Percentiles rank a stretch among this genome's conserved stretches.
Evolutionary conservation across 1,140 invertebrate species (phyloP).

Genomic region (Meloidogyne chitwoodi): DNA sequence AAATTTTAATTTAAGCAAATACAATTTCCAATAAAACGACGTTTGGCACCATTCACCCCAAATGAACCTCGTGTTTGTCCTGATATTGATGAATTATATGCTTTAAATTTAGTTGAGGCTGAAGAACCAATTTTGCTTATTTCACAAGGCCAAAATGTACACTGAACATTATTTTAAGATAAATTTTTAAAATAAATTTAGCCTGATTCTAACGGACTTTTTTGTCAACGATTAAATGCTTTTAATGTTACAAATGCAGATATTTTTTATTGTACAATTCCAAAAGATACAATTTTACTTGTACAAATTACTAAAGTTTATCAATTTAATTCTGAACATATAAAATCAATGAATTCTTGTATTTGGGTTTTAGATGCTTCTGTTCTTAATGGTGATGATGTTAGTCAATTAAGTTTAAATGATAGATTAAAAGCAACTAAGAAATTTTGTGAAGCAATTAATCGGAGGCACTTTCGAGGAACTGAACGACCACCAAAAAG

Average conservation of each 20-base stretch:
- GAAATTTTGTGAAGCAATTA: slow-evolving; percentile 27
- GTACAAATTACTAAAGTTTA: slow-evolving; percentile 21
- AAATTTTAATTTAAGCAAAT: slow-evolving; percentile 8
- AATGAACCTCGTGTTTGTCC: slow-evolving; percentile 2
- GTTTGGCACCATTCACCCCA: not conserved
- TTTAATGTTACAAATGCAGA: slow-evolving; percentile 1
- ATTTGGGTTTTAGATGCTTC: slow-evolving; percentile 33
- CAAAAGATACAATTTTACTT: slow-evolving; percentile 19
- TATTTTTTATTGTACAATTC: slow-evolving; percentile 2
- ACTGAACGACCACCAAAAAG: not conserved
- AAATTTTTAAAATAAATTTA: not conserved
- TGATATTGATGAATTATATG: not conserved
- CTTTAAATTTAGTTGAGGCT: not conserved
- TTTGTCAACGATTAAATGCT: not conserved
- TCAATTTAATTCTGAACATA: slow-evolving; percentile 15
- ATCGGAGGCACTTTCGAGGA: not conserved
- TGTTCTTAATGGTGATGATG: slow-evolving; percentile 28
- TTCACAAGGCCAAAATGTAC: slow-evolving; percentile 9
- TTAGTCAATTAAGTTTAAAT: slow-evolving; percentile 21
- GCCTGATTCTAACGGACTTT: not conserved
- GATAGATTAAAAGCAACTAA: slow-evolving; percentile 17
- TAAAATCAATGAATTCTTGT: slow-evolving; percentile 17
- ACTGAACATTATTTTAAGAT: not conserved
- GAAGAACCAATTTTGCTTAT: slow-evolving; percentile 3
- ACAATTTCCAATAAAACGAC: slow-evolving; percentile 14